phyloP scores from a whole-genome alignment of 2,888 invertebrate species.

The Callinectes sapidus region DNA sequence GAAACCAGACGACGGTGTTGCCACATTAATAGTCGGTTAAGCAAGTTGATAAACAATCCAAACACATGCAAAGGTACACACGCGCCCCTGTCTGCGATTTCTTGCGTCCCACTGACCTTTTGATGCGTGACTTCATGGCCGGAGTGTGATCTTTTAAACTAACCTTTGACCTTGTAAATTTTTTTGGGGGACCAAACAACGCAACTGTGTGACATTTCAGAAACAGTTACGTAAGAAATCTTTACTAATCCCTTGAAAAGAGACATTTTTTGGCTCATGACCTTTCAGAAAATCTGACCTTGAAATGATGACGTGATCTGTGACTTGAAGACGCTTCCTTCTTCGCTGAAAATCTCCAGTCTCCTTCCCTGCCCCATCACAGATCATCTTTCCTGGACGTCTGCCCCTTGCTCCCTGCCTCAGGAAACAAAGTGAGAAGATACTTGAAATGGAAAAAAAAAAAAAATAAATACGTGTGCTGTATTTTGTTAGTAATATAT shows the following conservation, averaged over 20 bases:
- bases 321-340: not conserved
- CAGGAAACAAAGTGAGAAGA: not conserved
- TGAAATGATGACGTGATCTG: not conserved
- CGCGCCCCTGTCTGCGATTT: not conserved
- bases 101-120: not conserved
- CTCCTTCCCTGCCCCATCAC: not conserved
- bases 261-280: not conserved
- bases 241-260: too few relatives aligned
- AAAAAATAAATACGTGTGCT: not conserved
- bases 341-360: not conserved
- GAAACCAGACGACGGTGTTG: not conserved
- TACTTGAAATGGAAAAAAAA: not conserved
- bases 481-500: not conserved
- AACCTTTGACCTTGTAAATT: not conserved
- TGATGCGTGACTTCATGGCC: not conserved
- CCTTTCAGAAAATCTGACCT: not conserved
- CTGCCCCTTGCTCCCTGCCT: not conserved
- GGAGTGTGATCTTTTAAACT: not conserved
- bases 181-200: not conserved
- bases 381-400: not conserved
- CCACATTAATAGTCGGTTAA: not conserved
- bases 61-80: not conserved
- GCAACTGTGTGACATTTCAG: constrained; percentile 14
- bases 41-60: not conserved
- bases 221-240: too few relatives aligned